A percentile compares a stretch with the other conserved stretches of the same genome.
Conservation (phyloP, 2,113 vertebrate genomes). For the Calypte anna region DNA sequence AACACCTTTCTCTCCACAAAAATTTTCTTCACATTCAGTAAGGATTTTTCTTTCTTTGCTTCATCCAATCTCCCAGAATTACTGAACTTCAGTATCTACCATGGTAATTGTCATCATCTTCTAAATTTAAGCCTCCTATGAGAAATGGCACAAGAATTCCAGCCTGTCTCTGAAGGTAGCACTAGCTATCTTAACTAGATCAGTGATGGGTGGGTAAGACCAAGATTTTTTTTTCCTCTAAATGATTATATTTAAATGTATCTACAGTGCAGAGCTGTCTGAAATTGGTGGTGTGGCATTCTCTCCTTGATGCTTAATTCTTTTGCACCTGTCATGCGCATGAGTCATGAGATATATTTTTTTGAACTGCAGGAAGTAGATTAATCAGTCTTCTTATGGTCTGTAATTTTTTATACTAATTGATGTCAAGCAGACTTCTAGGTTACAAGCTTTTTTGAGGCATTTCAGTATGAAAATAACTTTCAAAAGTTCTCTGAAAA, state of each 20-base stretch:
- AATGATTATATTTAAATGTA: constrained; percentile 28
- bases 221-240: background rate
- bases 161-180: background rate
- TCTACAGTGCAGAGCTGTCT: constrained; percentile 15
- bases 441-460: background rate
- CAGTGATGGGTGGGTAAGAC: background rate
- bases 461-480: constrained; percentile 31
- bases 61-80: background rate
- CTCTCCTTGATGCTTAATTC: background rate
- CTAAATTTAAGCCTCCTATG: background rate
- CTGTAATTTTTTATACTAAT: constrained; percentile 9
- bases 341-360: constrained; percentile 6
- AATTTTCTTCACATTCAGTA: background rate
- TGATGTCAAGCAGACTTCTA: background rate
- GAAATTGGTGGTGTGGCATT: constrained; percentile 19
- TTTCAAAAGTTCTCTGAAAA: constrained; percentile 56
- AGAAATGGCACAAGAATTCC: background rate
- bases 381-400: constrained; percentile 30
- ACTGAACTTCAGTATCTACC: background rate
- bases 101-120: background rate
- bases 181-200: background rate
- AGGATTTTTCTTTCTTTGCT: background rate
- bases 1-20: background rate
- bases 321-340: constrained; percentile 32
- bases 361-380: background rate